Evolutionary conservation across 2,797 vertebrate species (phyloP), one percentile per base, ranked within the genome.

Genomic region (Oophaga sylvatica): DNA sequence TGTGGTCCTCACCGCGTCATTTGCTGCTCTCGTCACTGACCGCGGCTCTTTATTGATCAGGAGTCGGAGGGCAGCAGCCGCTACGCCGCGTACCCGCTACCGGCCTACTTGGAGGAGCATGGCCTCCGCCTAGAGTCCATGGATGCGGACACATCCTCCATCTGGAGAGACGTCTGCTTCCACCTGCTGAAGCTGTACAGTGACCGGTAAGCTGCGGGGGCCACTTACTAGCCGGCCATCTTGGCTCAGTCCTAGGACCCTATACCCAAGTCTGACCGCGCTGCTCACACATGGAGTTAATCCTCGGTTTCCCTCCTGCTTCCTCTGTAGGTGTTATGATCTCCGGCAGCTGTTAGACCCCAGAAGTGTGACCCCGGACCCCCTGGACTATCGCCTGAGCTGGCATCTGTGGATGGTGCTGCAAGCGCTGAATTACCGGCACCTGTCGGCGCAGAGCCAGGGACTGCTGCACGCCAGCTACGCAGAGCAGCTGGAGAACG

Each of bases 391-490:
- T 90, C 95, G 97, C 1, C 96, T 99, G 11, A 97, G 96, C 85
- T 99, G 98, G 98, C 97, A 99, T 93, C 94, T 99, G 68, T 99
- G 98, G 98, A 95, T 96, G 15, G 96, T 97, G 60, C 94, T 99
- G 0, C 94, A 97, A 78, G 95, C 97, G 26, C 94, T 99, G 22
- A 95, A 97, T 88, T 99, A 97, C 90, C 94, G 89, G 35, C 97
- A 99, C 90, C 95, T 99, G 41, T 94, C 94, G 1, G 59, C 90
- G 75, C 93, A 96, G 2, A 90, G 95, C 15, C 95, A 96, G 85
- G 96, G 96, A 0, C 93, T 97, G 53, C 95, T 99, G 0, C 97
- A 98, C 13, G 67, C 94, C 68, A 97, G 97, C 91, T 99, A 97
- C 0, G 97, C 98, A 2, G 97, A 97, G 0, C 98, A 98, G 90